Evolutionary conservation across 2,888 invertebrate genomes (phyloP).

Genomic region (Morpho achilles): DNA sequence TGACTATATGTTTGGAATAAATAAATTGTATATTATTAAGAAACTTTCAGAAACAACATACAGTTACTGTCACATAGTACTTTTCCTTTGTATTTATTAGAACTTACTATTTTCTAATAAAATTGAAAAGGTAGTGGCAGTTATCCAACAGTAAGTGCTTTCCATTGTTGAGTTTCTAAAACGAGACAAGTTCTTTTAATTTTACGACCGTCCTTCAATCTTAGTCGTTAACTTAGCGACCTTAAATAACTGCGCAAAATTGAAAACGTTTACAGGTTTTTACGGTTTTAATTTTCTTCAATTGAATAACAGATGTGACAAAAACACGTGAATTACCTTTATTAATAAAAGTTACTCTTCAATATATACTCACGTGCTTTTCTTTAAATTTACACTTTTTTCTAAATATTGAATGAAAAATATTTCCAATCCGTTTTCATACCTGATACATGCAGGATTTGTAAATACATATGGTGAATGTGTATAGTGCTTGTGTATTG

Average conservation of each 20-base stretch:
- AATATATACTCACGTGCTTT: no score
- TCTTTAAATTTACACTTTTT: no score
- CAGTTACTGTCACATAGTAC: background rate
- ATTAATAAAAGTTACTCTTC: no score
- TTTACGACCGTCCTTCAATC: constrained; percentile 23
- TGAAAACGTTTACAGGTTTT: constrained; percentile 12
- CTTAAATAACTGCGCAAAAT: background rate
- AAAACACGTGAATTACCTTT: no score
- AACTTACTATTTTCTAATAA: constrained; percentile 1
- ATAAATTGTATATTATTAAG: no score
- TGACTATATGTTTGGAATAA: no score
- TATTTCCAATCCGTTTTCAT: no score
- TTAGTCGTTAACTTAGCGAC: constrained; percentile 17
- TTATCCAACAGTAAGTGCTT: constrained; percentile 25
- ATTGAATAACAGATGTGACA: background rate
- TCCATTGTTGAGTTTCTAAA: constrained; percentile 26
- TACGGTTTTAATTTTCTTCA: background rate
- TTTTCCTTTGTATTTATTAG: background rate
- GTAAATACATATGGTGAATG: no score
- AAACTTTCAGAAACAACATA: no score
- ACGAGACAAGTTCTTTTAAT: constrained; percentile 23
- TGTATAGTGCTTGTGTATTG: no score
- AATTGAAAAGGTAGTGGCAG: constrained; percentile 20
- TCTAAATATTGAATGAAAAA: no score
- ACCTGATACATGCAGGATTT: no score